Evolutionary conservation across 2,113 vertebrate genomes (phyloP).

Genomic region (Oreochromis spilurus): DNA sequence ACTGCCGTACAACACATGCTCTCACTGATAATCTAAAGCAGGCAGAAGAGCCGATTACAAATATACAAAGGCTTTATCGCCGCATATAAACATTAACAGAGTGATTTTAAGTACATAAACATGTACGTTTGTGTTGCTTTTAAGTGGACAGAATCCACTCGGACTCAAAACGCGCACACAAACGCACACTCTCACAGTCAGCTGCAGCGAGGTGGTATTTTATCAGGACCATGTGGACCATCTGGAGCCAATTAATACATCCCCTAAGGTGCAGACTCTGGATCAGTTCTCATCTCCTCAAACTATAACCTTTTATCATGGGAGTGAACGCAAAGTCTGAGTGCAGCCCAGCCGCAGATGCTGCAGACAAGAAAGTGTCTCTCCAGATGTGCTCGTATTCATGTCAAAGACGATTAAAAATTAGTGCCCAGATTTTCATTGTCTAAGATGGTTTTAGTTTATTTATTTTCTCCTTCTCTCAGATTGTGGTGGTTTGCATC

Average conservation of each 20-base stretch:
- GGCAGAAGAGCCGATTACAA: background rate
- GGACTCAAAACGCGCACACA: background rate
- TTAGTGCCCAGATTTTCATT: background rate
- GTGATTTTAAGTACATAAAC: constrained; percentile 1
- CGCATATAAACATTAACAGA: constrained; percentile 10
- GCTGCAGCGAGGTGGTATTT: constrained; percentile 63
- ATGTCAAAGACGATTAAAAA: background rate
- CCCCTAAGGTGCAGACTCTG: constrained; percentile 57
- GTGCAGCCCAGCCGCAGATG: constrained; percentile 11
- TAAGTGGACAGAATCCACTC: background rate
- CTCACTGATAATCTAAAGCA: background rate
- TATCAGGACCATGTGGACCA: constrained; percentile 72
- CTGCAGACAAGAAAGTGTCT: background rate
- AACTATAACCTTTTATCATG: constrained; percentile 58
- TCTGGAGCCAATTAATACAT: constrained; percentile 71
- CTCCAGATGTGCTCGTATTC: background rate
- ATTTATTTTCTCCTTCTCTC: background rate
- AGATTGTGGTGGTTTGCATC: background rate
- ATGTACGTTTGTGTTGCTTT: background rate
- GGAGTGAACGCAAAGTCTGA: constrained; percentile 26
- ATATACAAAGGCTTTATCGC: background rate
- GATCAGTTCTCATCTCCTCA: constrained; percentile 50
- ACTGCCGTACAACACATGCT: background rate
- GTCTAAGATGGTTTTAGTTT: background rate
- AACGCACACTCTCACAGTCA: constrained; percentile 14